A percentile compares a stretch with the other conserved stretches of the same genome.
phyloP scores from a whole-genome alignment of 2,797 vertebrate species.

The Odontamblyopus rebecca region DNA sequence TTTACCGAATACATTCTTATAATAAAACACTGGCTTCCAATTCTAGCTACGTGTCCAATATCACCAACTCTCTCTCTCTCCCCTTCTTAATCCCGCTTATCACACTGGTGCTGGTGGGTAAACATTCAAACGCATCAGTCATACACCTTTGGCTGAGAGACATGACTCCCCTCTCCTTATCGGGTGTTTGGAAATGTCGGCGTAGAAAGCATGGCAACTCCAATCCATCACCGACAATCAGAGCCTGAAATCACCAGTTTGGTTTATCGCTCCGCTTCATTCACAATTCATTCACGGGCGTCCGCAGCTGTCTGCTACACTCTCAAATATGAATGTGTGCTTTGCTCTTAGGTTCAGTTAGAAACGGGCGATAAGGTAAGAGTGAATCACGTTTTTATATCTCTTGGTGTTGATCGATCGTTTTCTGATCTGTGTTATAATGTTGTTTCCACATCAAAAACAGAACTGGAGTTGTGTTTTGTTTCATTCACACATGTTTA shows the following conservation, averaged over 20 bases:
- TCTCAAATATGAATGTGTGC: not conserved
- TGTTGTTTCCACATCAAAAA: too few relatives aligned
- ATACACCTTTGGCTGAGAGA: slow-evolving; percentile 42
- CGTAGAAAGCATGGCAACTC: slow-evolving; percentile 20
- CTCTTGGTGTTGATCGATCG: too few relatives aligned
- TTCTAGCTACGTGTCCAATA: not conserved
- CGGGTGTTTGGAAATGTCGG: slow-evolving; percentile 38
- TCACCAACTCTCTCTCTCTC: slow-evolving; percentile 18
- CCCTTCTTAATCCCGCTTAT: slow-evolving; percentile 30
- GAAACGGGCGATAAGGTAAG: too few relatives aligned
- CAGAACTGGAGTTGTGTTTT: too few relatives aligned
- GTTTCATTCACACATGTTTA: too few relatives aligned
- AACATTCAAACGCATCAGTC: slow-evolving; percentile 44
- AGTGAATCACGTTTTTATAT: too few relatives aligned
- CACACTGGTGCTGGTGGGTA: slow-evolving; percentile 25
- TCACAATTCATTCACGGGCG: not conserved
- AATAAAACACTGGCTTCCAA: slow-evolving; percentile 10
- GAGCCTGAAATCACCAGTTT: slow-evolving; percentile 15
- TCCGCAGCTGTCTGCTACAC: not conserved
- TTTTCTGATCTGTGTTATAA: too few relatives aligned
- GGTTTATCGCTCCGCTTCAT: not conserved
- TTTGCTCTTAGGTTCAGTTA: too few relatives aligned
- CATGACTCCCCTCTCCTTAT: slow-evolving; percentile 21
- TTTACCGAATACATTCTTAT: not conserved
- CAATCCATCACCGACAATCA: slow-evolving; percentile 21